Conservation (phyloP, 1,140 invertebrate genomes). For the Carcinoscorpius rotundicauda region DNA sequence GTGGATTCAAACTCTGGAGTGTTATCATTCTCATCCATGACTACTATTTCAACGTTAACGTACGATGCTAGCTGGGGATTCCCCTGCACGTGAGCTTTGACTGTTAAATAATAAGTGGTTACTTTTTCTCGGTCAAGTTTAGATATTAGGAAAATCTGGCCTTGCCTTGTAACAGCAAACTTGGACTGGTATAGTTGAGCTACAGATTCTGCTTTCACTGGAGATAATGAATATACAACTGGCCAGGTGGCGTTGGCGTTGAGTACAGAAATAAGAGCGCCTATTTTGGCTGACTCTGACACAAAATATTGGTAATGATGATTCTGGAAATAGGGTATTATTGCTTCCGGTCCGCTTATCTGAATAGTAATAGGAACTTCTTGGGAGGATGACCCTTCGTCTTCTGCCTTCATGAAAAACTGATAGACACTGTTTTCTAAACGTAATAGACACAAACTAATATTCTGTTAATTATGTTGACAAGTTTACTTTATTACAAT, state of each 20-base stretch:
- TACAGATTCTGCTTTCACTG: slow-evolving; percentile 41
- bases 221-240: slow-evolving; percentile 55
- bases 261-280: slow-evolving; percentile 30
- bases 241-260: slow-evolving; percentile 55
- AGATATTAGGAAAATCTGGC: slow-evolving; percentile 53
- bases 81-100: slow-evolving; percentile 64
- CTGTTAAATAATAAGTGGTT: slow-evolving; percentile 56
- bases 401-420: slow-evolving; percentile 64
- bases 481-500: too few relatives aligned
- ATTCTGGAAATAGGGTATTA: too few relatives aligned
- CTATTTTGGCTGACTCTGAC: slow-evolving; percentile 32
- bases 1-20: slow-evolving; percentile 69
- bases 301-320: too few relatives aligned
- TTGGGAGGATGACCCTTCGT: too few relatives aligned
- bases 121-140: slow-evolving; percentile 61
- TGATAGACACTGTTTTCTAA: slow-evolving; percentile 56
- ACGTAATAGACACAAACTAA: slow-evolving; percentile 42
- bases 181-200: slow-evolving; percentile 58
- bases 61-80: slow-evolving; percentile 50
- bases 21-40: slow-evolving; percentile 83
- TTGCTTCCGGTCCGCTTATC: slow-evolving; percentile 54
- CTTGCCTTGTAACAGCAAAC: slow-evolving; percentile 55
- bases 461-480: slow-evolving; percentile 25
- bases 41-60: slow-evolving; percentile 58
- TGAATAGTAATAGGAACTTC: slow-evolving; percentile 58